These are phyloP conservation scores for Xanthostigma xanthostigma DNA, from an alignment of 2,888 invertebrate genomes.

Conservation along the genomic window DNA sequence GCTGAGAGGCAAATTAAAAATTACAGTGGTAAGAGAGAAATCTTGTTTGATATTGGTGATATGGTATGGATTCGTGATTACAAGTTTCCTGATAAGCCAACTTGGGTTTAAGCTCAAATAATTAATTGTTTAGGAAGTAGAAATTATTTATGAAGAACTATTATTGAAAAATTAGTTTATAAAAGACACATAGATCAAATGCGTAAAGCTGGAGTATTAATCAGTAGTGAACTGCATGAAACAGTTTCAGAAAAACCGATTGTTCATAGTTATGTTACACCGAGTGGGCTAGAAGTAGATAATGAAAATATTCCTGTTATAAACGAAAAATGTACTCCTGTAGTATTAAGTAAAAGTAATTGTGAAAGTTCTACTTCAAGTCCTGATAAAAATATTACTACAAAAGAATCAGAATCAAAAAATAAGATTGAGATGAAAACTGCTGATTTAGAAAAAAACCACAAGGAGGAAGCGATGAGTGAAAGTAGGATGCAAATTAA, in stretches of 20 bases:
- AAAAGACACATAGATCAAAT: constrained; percentile 10
- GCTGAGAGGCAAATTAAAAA: constrained; percentile 7
- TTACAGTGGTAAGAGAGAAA: constrained; percentile 2
- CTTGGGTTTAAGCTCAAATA: constrained; percentile 9
- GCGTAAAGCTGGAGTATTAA: neutral
- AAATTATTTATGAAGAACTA: constrained; percentile 7
- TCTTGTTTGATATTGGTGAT: constrained; percentile 6
- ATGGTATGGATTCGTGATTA: constrained; percentile 10
- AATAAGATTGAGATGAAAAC: too few relatives aligned
- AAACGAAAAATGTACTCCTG: neutral
- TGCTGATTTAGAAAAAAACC: neutral
- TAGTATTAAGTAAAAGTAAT: neutral
- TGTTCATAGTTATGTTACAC: neutral
- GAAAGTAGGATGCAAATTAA: neutral
- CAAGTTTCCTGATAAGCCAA: constrained; percentile 4
- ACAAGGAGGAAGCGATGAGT: neutral
- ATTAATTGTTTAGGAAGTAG: constrained; percentile 8
- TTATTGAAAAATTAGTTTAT: constrained; percentile 4
- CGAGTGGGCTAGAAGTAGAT: neutral
- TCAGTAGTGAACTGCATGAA: too few relatives aligned
- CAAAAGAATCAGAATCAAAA: too few relatives aligned
- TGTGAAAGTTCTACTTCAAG: too few relatives aligned
- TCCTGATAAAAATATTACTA: too few relatives aligned
- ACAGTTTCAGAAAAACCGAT: neutral
- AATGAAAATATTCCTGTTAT: neutral